These are phyloP conservation scores for Coturnix japonica DNA, from an alignment of 2,113 vertebrate genomes.

Conservation along the genomic window DNA sequence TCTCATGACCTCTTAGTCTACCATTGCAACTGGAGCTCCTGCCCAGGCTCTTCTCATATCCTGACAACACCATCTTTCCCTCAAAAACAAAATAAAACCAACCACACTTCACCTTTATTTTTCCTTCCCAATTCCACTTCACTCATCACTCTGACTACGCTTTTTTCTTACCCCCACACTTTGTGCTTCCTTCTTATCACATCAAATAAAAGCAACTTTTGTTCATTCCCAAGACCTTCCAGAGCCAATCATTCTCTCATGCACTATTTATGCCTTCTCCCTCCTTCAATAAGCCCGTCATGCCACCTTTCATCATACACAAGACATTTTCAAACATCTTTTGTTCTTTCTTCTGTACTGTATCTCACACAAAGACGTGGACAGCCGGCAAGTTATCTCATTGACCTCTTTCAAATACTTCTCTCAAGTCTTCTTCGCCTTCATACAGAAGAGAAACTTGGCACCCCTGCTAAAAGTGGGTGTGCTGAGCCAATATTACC, in stretches of 20 bases:
- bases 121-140: background rate
- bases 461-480: background rate
- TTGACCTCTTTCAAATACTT: slow-evolving; percentile 15
- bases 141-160: background rate
- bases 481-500: background rate
- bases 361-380: background rate
- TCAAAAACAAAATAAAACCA: background rate
- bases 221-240: slow-evolving; percentile 37
- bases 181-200: background rate
- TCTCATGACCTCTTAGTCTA: rapidly evolving
- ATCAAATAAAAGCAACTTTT: slow-evolving; percentile 40
- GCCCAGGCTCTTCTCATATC: background rate
- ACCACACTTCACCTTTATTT: background rate
- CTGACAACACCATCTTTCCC: background rate
- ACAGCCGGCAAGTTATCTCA: background rate
- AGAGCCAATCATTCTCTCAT: slow-evolving; percentile 21
- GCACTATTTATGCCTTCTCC: slow-evolving; percentile 43
- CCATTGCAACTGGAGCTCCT: background rate
- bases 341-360: slow-evolving; percentile 1
- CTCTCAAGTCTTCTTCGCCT: background rate
- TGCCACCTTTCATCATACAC: slow-evolving; percentile 28
- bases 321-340: slow-evolving; percentile 33
- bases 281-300: background rate
- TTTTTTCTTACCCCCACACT: background rate
- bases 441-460: background rate